Percentiles rank a stretch among this genome's conserved stretches.
These are phyloP conservation scores for Oryzias javanicus DNA, from an alignment of 2,113 vertebrate species.

Conservation along the genomic window DNA sequence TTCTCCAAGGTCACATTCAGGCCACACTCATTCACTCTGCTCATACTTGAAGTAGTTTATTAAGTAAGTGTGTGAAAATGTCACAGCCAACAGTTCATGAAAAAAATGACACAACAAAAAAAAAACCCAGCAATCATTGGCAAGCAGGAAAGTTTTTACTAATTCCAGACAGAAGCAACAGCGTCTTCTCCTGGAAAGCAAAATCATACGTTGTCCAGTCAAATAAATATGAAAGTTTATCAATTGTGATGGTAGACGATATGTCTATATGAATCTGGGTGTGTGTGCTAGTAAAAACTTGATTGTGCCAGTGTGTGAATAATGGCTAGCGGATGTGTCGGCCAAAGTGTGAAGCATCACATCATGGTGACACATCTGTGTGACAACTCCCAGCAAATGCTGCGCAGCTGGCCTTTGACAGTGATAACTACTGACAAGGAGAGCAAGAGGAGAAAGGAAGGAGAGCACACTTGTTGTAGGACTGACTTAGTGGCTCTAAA, in stretches of 20 bases:
- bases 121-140: constrained; percentile 47
- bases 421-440: constrained; percentile 69
- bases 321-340: constrained; percentile 52
- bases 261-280: constrained; percentile 12
- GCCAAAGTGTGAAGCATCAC: constrained; percentile 64
- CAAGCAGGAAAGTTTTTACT: constrained; percentile 31
- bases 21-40: constrained; percentile 8
- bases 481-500: constrained; percentile 52
- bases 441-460: constrained; percentile 58
- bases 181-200: constrained; percentile 39
- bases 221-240: constrained; percentile 21
- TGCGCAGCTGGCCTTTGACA: constrained; percentile 55
- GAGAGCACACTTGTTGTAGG: constrained; percentile 59
- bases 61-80: constrained; percentile 37
- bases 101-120: constrained; percentile 43
- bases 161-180: constrained; percentile 30
- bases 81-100: constrained; percentile 44
- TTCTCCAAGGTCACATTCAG: constrained; percentile 25
- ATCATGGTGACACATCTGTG: constrained; percentile 62
- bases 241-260: constrained; percentile 37
- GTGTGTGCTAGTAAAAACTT: constrained; percentile 23
- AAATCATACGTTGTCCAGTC: constrained; percentile 18
- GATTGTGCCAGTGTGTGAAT: constrained; percentile 47
- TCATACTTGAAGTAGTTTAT: constrained; percentile 36
- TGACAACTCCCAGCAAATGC: constrained; percentile 64